A percentile compares a stretch with the other conserved stretches of the same genome.
Evolutionary conservation across 2,113 vertebrate genomes (phyloP).

Genomic region (Charadrius vociferus): DNA sequence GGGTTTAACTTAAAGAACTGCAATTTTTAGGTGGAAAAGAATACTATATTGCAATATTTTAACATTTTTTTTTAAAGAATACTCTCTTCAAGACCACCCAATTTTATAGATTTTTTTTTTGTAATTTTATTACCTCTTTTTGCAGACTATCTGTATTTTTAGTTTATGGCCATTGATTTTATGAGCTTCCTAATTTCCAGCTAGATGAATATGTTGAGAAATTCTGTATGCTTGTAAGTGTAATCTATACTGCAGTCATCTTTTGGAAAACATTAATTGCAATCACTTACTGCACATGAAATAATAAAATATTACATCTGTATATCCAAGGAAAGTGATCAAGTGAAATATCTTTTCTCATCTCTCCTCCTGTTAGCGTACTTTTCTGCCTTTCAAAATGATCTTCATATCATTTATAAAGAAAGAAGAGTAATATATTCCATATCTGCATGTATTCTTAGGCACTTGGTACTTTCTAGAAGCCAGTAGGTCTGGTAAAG

Average conservation of each 20-base stretch:
- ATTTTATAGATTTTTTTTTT: background rate
- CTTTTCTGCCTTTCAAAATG: background rate
- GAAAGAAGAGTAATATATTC: background rate
- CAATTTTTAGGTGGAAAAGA: background rate
- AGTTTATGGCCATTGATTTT: slow-evolving; percentile 45
- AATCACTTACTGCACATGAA: background rate
- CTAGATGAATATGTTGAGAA: background rate
- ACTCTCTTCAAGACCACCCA: background rate
- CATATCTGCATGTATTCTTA: background rate
- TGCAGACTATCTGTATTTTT: slow-evolving; percentile 30
- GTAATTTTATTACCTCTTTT: slow-evolving; percentile 3
- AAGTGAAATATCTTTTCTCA: background rate
- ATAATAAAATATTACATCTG: background rate
- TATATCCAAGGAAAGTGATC: background rate
- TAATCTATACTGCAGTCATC: background rate
- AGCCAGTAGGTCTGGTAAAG: background rate
- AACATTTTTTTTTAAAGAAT: background rate
- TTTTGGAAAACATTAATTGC: slow-evolving; percentile 24
- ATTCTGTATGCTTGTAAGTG: background rate
- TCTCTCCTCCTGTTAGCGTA: background rate
- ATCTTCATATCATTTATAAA: background rate
- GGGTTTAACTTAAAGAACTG: background rate
- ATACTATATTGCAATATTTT: background rate
- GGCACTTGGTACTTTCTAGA: background rate
- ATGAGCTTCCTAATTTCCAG: background rate